phyloP scores from a whole-genome alignment of 2,888 invertebrate genomes.

The Lasius fuliginosus region DNA sequence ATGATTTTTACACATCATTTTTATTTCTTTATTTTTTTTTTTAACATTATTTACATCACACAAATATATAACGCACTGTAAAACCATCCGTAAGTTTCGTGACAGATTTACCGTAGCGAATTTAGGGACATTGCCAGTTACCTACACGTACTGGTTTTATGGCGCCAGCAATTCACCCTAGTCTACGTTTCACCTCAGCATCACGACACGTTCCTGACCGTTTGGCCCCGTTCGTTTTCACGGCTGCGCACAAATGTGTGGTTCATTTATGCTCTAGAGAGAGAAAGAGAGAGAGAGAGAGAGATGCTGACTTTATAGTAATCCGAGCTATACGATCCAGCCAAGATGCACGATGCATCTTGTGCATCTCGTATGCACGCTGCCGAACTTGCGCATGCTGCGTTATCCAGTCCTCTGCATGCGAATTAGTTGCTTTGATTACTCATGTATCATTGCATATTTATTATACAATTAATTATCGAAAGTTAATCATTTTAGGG shows the following conservation, averaged over 20 bases:
- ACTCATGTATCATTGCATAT: not conserved
- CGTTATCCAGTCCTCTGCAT: not conserved
- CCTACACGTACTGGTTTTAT: conserved; percentile 63
- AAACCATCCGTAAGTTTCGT: not conserved
- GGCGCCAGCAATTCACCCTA: conserved; percentile 50
- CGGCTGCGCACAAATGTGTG: conserved; percentile 19
- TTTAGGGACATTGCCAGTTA: conserved; percentile 61
- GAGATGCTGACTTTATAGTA: conserved; percentile 32
- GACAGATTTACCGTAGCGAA: conserved; percentile 35
- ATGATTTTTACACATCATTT: not conserved
- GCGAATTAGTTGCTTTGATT: not conserved
- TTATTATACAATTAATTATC: not conserved
- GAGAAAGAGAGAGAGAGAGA: not conserved
- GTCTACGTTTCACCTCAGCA: conserved; percentile 53
- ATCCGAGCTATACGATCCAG: not conserved
- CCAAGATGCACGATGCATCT: conserved; percentile 10
- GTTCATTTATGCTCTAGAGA: not conserved
- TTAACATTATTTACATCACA: not conserved
- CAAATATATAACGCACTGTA: not conserved
- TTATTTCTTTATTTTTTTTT: not conserved
- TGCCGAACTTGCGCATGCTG: not conserved
- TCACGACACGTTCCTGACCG: conserved; percentile 57
- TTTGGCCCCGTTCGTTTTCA: conserved; percentile 51
- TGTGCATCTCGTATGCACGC: not conserved
- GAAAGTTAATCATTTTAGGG: not conserved